A percentile compares a stretch with the other conserved stretches of the same genome.
These are phyloP conservation scores for Meloidogyne floridensis DNA, from an alignment of 1,140 invertebrate genomes.

Conservation along the genomic window DNA sequence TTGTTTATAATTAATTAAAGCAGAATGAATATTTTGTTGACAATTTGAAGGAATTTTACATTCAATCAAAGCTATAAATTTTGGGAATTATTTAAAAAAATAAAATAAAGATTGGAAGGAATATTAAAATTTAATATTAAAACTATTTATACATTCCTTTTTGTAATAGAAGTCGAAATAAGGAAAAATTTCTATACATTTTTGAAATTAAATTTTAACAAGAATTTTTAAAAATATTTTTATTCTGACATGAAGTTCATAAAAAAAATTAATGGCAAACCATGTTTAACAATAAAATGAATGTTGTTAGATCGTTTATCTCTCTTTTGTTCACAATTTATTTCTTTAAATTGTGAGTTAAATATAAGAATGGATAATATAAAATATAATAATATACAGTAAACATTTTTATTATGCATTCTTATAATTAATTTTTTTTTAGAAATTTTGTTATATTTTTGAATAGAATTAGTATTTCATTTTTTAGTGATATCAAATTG, in stretches of 20 bases:
- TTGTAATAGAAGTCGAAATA: no score
- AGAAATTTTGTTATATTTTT: no score
- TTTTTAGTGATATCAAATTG: no score
- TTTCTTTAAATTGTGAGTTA: background rate
- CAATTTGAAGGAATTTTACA: slow-evolving; percentile 27
- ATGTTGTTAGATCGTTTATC: background rate
- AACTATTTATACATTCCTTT: no score
- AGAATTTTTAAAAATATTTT: no score
- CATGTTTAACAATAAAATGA: slow-evolving; percentile 3
- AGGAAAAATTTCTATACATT: no score
- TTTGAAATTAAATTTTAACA: no score
- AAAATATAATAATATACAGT: background rate
- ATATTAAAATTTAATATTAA: no score
- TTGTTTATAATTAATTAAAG: slow-evolving; percentile 21
- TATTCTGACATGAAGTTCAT: no score
- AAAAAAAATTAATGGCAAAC: background rate
- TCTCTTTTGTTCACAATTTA: background rate
- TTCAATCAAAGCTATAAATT: slow-evolving; percentile 24
- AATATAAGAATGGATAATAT: background rate
- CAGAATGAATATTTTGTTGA: slow-evolving; percentile 10
- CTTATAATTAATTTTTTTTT: background rate
- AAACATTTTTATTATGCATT: background rate
- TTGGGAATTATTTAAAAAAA: background rate
- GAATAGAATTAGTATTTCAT: no score
- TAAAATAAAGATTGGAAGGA: background rate